These are phyloP conservation scores for Gymnodraco acuticeps DNA, from an alignment of 2,797 vertebrate species.

Conservation along the genomic window DNA sequence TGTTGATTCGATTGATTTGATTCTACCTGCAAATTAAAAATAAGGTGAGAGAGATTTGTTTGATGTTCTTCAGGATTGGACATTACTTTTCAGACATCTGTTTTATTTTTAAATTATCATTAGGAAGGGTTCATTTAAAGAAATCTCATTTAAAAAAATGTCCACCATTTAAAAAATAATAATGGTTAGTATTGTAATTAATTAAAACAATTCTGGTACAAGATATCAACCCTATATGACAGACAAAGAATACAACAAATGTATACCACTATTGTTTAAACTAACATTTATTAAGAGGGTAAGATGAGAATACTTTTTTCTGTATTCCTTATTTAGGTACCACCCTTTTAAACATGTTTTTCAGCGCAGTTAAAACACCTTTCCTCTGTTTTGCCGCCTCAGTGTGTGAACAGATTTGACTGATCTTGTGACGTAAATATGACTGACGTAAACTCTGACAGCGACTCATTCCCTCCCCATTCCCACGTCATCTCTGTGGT, in stretches of 20 bases:
- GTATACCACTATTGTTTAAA: not conserved
- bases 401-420: slow-evolving; percentile 51
- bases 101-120: too few species aligned
- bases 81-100: not conserved
- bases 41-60: not conserved
- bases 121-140: too few species aligned
- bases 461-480: slow-evolving; percentile 63
- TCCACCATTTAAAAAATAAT: too few species aligned
- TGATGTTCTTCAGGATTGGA: not conserved
- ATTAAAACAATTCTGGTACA: too few species aligned
- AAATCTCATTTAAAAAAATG: too few species aligned
- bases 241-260: not conserved
- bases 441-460: slow-evolving; percentile 51
- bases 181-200: too few species aligned
- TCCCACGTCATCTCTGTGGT: slow-evolving; percentile 47
- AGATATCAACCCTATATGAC: too few species aligned
- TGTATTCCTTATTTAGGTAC: not conserved
- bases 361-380: slow-evolving; percentile 17
- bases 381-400: slow-evolving; percentile 5
- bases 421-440: slow-evolving; percentile 55
- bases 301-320: not conserved
- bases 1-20: not conserved
- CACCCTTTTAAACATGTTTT: slow-evolving; percentile 12
- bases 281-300: not conserved
- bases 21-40: not conserved